Conservation (phyloP, 2,888 invertebrate species). For the Drosophila mimica region DNA sequence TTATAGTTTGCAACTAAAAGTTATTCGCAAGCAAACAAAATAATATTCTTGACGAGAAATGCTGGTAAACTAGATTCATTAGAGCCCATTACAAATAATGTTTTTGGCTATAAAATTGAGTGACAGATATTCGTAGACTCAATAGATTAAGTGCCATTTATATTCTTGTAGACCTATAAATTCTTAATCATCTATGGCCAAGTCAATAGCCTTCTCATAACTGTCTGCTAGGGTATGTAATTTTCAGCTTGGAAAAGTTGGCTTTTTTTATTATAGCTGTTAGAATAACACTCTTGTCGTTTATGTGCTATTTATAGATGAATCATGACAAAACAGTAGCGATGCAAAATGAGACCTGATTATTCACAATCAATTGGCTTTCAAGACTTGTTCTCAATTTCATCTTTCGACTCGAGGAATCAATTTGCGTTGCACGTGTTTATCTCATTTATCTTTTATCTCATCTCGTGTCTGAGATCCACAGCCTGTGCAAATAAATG, state of each 20-base stretch:
- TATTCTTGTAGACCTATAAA: background rate
- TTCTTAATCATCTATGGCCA: background rate
- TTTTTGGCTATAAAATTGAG: background rate
- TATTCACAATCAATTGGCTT: constrained; percentile 55
- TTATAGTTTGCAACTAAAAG: background rate
- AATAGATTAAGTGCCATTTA: background rate
- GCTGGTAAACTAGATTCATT: background rate
- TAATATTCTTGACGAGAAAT: background rate
- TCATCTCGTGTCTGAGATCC: constrained; percentile 25
- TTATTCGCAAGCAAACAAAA: background rate
- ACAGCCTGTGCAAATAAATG: constrained; percentile 61
- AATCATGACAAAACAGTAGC: constrained; percentile 1
- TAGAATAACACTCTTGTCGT: background rate
- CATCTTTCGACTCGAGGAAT: constrained; percentile 2
- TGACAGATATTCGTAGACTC: background rate
- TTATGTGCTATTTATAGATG: constrained; percentile 62
- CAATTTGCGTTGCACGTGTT: constrained; percentile 67
- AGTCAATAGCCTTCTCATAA: background rate
- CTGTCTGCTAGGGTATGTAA: background rate
- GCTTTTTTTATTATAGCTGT: background rate
- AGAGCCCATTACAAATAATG: background rate
- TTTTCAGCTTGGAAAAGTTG: background rate
- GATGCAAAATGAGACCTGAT: constrained; percentile 47
- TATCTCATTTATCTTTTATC: constrained; percentile 63
- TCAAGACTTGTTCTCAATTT: background rate